Conservation (phyloP, 1,140 invertebrate species). For the Caerostris extrusa region DNA sequence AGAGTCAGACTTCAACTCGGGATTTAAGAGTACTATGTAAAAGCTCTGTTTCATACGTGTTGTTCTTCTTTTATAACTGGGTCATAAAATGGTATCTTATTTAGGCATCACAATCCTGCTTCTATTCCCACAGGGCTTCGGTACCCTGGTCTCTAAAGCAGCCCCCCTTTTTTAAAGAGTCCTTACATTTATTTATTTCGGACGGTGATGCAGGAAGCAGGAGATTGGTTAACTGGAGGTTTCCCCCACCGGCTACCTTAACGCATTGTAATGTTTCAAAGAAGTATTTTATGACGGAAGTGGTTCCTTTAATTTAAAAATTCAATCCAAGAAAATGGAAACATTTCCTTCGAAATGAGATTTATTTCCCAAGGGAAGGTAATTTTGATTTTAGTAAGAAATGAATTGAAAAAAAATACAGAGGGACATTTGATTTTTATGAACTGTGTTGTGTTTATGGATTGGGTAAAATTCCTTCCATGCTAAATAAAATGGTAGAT, state of each 20-base stretch:
- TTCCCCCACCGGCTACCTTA: no score
- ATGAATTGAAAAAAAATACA: neutral
- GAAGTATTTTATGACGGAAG: neutral
- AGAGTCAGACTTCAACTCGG: conserved; percentile 24
- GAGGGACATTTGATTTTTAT: neutral
- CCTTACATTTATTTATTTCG: conserved; percentile 1
- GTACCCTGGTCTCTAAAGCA: neutral
- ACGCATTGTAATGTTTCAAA: neutral
- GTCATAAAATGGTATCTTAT: conserved; percentile 68
- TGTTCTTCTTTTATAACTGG: conserved; percentile 55
- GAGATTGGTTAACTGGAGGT: neutral
- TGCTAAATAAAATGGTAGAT: neutral
- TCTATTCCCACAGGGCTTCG: conserved; percentile 25
- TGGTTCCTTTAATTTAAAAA: neutral
- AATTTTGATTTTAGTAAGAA: neutral
- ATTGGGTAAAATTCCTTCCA: neutral
- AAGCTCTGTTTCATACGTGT: conserved; percentile 68
- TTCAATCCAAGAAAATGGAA: neutral
- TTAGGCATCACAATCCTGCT: conserved; percentile 36
- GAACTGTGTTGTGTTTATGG: neutral
- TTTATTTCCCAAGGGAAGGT: neutral
- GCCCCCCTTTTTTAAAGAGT: neutral
- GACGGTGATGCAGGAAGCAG: neutral
- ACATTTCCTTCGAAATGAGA: neutral
- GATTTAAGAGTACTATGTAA: conserved; percentile 56